Evolutionary conservation across 2,888 invertebrate species (phyloP).

Genomic region (Trachelus tabidus): DNA sequence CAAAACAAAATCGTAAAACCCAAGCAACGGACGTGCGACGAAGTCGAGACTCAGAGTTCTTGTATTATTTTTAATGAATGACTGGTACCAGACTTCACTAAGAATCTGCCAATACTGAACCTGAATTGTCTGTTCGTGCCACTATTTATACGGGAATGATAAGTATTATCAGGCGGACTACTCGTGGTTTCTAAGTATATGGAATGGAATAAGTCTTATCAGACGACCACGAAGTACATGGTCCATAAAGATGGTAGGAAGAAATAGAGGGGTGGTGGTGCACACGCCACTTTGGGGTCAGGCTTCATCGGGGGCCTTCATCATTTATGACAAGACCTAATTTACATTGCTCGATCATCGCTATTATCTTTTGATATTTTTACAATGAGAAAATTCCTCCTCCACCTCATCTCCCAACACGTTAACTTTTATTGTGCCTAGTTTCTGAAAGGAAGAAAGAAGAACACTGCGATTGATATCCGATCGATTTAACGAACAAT

Average conservation of each 20-base stretch:
- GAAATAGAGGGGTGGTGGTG: constrained; percentile 34
- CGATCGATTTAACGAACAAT: neutral
- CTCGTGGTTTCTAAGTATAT: constrained; percentile 47
- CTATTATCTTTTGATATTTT: neutral
- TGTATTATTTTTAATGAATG: neutral
- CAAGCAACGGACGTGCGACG: neutral
- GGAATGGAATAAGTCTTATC: constrained; percentile 48
- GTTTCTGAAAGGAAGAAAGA: neutral
- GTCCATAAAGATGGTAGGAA: constrained; percentile 45
- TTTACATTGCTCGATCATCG: neutral
- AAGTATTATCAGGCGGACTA: constrained; percentile 57
- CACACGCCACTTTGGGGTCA: constrained; percentile 41
- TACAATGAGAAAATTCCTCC: neutral
- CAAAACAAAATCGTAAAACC: neutral
- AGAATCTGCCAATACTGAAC: constrained; percentile 50
- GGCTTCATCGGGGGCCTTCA: constrained; percentile 36
- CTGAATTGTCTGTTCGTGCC: constrained; percentile 50
- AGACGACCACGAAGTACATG: constrained; percentile 50
- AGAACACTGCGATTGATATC: neutral
- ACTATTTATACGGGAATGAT: constrained; percentile 60
- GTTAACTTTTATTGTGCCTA: neutral
- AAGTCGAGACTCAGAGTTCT: neutral
- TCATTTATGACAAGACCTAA: neutral
- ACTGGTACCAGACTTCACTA: constrained; percentile 17
- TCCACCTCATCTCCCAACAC: neutral